These are phyloP conservation scores for Zapus hudsonius DNA, from an alignment of 2,113 vertebrate species.

Conservation along the genomic window DNA sequence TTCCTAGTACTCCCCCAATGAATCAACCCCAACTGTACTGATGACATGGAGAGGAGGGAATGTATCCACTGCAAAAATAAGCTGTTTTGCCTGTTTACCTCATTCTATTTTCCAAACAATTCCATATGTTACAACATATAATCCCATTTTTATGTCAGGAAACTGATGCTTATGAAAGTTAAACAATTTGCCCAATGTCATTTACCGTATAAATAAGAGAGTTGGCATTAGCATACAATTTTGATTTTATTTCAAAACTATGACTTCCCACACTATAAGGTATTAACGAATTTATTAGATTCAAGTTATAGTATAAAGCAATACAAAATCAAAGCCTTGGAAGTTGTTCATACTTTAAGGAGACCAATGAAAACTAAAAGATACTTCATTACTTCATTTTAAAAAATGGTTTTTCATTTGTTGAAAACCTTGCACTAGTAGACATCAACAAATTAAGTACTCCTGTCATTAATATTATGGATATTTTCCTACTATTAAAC, in stretches of 20 bases:
- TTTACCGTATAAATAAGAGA: neutral
- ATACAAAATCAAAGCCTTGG: constrained; percentile 3
- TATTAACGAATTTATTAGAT: constrained; percentile 1
- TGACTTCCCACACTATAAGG: neutral
- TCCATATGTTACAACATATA: neutral
- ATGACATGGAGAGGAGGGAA: neutral
- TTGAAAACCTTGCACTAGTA: neutral
- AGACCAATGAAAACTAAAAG: neutral
- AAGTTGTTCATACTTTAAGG: neutral
- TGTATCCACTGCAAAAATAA: neutral
- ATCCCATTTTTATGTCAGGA: neutral
- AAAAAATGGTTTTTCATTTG: constrained; percentile 21
- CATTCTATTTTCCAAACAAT: neutral
- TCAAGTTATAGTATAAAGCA: constrained; percentile 25
- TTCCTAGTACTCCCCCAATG: neutral
- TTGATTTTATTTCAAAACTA: neutral
- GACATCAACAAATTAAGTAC: constrained; percentile 27
- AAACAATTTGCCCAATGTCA: constrained; percentile 5
- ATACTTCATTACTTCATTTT: constrained; percentile 38
- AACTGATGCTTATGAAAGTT: neutral
- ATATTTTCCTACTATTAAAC: neutral
- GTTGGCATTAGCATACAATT: neutral
- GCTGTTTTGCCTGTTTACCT: neutral
- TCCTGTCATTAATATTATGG: constrained; percentile 2
- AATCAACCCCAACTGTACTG: neutral